Conservation (phyloP, 2,888 invertebrate species). For the Drosophila macrospina region DNA sequence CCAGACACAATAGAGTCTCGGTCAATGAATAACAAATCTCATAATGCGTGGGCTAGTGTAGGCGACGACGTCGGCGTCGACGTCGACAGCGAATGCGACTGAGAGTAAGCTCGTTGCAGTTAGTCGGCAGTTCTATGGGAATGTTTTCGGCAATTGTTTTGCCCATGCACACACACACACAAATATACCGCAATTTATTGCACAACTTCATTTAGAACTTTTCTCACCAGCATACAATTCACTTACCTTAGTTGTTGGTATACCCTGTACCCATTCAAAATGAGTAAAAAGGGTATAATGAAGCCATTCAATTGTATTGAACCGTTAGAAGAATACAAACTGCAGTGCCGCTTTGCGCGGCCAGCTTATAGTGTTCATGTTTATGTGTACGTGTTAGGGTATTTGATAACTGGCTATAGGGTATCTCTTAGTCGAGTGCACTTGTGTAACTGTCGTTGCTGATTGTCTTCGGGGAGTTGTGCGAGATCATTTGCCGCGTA, state of each 20-base stretch:
- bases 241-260: constrained; percentile 58
- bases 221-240: constrained; percentile 36
- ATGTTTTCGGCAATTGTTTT: constrained; percentile 26
- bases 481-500: constrained; percentile 42
- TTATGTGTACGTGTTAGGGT: not conserved
- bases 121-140: constrained; percentile 12
- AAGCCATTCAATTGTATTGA: not conserved
- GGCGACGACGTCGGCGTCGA: constrained; percentile 6
- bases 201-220: constrained; percentile 53
- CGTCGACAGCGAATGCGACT: not conserved
- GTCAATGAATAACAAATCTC: constrained; percentile 27
- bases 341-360: constrained; percentile 3
- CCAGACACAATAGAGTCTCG: constrained; percentile 41
- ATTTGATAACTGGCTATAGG: not conserved
- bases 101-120: constrained; percentile 4
- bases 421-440: constrained; percentile 8
- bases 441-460: not conserved
- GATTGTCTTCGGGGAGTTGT: constrained; percentile 21
- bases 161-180: constrained; percentile 10
- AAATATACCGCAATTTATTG: constrained; percentile 27
- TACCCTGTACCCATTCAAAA: constrained; percentile 15
- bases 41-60: constrained; percentile 29
- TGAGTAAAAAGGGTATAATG: constrained; percentile 18
- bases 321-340: not conserved
- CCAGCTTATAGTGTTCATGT: not conserved